Percentiles rank a stretch among this genome's conserved stretches.
phyloP scores from a whole-genome alignment of 2,113 vertebrate genomes.

The Aspidoscelis tigris region DNA sequence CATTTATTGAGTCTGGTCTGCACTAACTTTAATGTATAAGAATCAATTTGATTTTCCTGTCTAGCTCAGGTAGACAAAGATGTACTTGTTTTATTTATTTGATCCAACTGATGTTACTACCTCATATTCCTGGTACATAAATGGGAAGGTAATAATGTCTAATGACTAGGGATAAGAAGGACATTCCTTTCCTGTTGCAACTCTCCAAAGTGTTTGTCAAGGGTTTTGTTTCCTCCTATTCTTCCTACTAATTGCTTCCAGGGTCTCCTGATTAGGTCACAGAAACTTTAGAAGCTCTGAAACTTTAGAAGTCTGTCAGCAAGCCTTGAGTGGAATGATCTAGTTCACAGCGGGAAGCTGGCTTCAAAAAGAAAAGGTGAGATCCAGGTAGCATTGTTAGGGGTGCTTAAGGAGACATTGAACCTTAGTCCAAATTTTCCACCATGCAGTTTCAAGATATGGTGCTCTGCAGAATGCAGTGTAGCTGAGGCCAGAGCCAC shows the following conservation, averaged over 20 bases:
- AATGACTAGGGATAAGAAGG: neutral
- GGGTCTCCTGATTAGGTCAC: neutral
- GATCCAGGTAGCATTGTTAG: no score
- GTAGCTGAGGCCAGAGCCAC: no score
- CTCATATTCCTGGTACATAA: neutral
- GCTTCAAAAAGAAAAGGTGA: neutral
- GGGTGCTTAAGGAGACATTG: no score
- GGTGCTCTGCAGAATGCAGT: no score
- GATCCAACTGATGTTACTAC: neutral
- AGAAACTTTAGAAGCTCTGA: conserved; percentile 9
- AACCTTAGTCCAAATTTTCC: no score
- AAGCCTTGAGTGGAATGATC: neutral
- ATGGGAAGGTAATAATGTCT: neutral
- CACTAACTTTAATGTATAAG: no score
- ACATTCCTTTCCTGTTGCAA: neutral
- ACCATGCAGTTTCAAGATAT: no score
- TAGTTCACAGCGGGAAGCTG: neutral
- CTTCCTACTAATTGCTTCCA: neutral
- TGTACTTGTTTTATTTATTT: neutral
- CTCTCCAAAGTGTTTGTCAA: neutral
- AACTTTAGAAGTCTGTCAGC: conserved; percentile 4
- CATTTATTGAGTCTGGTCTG: no score
- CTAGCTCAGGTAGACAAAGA: neutral
- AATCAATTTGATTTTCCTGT: neutral
- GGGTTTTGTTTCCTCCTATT: neutral